Evolutionary conservation across 2,888 invertebrate genomes (phyloP), one percentile per base, ranked within the genome.

Genomic region (Hypomecis atomaria): DNA sequence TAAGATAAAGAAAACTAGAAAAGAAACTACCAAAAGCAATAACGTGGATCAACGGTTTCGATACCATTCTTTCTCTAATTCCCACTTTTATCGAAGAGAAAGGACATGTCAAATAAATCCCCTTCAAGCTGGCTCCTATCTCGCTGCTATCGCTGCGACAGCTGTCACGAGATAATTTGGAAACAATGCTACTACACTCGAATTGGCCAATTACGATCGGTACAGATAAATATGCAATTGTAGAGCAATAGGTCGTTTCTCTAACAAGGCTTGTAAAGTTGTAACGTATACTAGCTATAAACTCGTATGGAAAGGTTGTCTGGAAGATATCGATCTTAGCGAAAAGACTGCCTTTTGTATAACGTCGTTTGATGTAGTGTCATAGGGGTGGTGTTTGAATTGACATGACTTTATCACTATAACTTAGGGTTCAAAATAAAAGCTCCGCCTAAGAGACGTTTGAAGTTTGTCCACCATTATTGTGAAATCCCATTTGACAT

Each of bases 111-210:
- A 66, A 69, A 75, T 67, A 70, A 69, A 74, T 78, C 78, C 77
- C 78, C 78, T 79, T 74, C 75, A 74, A 72, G 72, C 71, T 5
- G 38, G 10, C 52, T 33, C 63, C 72, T 61, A 54, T 65, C 48
- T 45, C 0, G n/a, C 36, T 52, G 57, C 33, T 57, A 48, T 48
- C 48, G n/a, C n/a, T 73, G 79, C 73, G 86, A 86, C 88, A 85
- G 88, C 87, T 88, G 88, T 86, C 87, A 63, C 63, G 67, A 71
- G 87, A 86, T 85, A 82, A 64, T 67, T 66, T 48, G 59, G 71
- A 74, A 82, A 88, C 86, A 88, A 87, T 82, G 77, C 74, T 60
- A 62, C 44, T 10, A 58, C 58, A 71, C 68, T 65, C 60, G 56
- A 67, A 67, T 58, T 62, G 52, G 65, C 58, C 50, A 76, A 80